Conservation (phyloP, 2,113 vertebrate genomes). For the Rhombomys opimus region DNA sequence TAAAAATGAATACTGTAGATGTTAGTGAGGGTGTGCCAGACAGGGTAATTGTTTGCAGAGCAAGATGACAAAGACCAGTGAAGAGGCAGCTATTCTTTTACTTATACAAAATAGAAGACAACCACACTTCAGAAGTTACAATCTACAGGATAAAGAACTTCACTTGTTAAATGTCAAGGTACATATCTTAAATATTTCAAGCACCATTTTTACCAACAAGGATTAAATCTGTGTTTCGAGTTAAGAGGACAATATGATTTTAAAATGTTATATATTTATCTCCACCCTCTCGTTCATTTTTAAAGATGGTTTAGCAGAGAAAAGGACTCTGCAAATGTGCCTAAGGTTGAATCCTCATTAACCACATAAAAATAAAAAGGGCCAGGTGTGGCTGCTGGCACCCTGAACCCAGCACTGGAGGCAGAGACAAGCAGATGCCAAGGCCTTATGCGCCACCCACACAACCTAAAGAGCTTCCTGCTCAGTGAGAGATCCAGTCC, state of each 20-base stretch:
- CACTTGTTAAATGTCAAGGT: background rate
- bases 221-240: constrained; percentile 24
- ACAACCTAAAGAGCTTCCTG: too few relatives aligned
- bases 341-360: background rate
- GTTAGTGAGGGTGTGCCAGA: background rate
- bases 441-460: background rate
- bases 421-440: background rate
- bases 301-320: background rate
- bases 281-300: background rate
- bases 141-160: constrained; percentile 6
- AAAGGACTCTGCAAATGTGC: background rate
- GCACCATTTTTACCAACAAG: background rate
- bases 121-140: constrained; percentile 3
- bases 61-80: background rate
- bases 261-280: background rate
- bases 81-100: background rate
- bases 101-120: background rate
- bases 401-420: background rate
- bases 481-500: background rate
- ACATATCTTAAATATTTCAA: constrained; percentile 1
- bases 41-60: background rate
- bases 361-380: background rate
- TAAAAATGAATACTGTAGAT: background rate
- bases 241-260: constrained; percentile 35
- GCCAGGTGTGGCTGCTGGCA: background rate